A percentile compares a stretch with the other conserved stretches of the same genome.
Conservation (phyloP, 2,113 vertebrate species). For the Peromyscus leucopus region DNA sequence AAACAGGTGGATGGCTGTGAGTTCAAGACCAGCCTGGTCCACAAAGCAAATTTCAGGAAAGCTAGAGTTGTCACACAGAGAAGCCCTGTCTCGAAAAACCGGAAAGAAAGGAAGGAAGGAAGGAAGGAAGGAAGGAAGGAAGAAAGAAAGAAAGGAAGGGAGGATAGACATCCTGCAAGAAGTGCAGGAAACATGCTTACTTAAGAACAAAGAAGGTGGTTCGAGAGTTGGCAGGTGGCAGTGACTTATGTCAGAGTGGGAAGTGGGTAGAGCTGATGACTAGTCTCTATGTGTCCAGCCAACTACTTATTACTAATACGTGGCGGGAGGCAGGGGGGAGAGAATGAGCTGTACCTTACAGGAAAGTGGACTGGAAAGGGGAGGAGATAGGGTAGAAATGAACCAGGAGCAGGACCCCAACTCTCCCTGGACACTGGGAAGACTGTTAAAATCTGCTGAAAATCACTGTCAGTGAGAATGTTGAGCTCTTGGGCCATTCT, state of each 20-base stretch:
- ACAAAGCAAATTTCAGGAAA: no score
- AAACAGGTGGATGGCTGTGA: no score
- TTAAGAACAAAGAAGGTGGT: conserved; percentile 18
- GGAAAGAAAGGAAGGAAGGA: no score
- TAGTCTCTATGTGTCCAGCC: neutral
- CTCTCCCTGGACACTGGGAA: neutral
- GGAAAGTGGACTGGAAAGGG: neutral
- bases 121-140: no score
- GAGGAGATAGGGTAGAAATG: neutral
- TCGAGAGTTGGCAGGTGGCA: neutral
- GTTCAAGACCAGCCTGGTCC: no score
- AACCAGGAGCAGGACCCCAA: neutral
- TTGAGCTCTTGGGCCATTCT: neutral
- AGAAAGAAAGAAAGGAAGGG: neutral
- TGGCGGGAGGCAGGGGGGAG: no score
- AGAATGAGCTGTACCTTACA: neutral
- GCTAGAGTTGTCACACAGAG: no score
- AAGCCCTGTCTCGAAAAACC: no score
- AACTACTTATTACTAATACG: neutral
- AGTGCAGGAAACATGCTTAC: neutral
- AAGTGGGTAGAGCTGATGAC: neutral
- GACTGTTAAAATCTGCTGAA: neutral
- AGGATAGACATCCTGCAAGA: neutral
- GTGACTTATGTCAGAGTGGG: neutral
- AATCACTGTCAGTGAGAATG: neutral